A percentile compares a stretch with the other conserved stretches of the same genome.
These are phyloP conservation scores for Celastrina argiolus DNA, from an alignment of 2,888 invertebrate genomes.

Conservation along the genomic window DNA sequence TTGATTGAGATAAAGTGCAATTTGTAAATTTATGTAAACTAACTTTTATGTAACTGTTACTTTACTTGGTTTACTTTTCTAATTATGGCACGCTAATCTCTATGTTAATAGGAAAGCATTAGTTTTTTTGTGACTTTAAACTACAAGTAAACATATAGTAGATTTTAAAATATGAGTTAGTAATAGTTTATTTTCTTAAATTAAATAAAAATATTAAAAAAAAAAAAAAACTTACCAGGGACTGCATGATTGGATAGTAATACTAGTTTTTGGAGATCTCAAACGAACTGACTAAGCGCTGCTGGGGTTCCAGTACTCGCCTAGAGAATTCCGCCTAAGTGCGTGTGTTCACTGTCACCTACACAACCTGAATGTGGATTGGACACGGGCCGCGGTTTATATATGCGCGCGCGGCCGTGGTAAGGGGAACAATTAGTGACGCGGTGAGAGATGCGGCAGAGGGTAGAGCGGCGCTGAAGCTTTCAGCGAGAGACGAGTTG, in stretches of 20 bases:
- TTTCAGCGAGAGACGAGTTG: slow-evolving; percentile 63
- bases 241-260: slow-evolving; percentile 72
- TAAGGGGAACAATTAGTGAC: slow-evolving; percentile 74
- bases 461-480: slow-evolving; percentile 65
- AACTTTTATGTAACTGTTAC: background rate
- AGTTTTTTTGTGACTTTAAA: too few relatives aligned
- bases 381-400: slow-evolving; percentile 57
- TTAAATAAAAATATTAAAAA: slow-evolving; percentile 27
- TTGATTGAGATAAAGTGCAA: background rate
- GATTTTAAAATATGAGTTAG: background rate
- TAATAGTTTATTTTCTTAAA: background rate
- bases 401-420: slow-evolving; percentile 65
- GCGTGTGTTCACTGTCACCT: slow-evolving; percentile 62
- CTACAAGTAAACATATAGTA: too few relatives aligned
- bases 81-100: background rate
- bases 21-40: background rate
- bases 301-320: slow-evolving; percentile 72
- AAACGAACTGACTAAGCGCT: slow-evolving; percentile 77
- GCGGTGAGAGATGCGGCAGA: slow-evolving; percentile 34
- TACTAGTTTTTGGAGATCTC: slow-evolving; percentile 68
- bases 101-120: background rate
- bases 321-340: slow-evolving; percentile 75
- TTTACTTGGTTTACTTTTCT: background rate
- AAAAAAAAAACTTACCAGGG: slow-evolving; percentile 61
- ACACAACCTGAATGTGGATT: slow-evolving; percentile 65